Evolutionary conservation across 2,888 invertebrate species (phyloP).

Genomic region (Andrena camellia): DNA sequence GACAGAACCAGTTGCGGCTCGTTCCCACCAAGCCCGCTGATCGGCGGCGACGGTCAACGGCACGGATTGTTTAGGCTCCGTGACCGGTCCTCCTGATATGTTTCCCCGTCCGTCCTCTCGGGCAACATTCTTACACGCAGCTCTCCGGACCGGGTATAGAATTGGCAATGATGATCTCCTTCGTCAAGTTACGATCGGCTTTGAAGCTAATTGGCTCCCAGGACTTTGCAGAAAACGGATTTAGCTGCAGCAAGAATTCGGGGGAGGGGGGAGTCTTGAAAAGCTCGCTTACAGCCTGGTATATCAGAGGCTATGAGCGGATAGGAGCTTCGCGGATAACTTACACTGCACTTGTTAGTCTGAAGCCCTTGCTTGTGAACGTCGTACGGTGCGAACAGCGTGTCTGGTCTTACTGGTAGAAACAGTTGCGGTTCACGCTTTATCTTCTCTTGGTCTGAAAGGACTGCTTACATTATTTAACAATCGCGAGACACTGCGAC

Average conservation of each 20-base stretch:
- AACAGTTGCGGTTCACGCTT: constrained; percentile 83
- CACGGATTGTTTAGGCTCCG: constrained; percentile 57
- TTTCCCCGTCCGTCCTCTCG: constrained; percentile 54
- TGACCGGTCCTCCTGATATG: constrained; percentile 77
- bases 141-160: constrained; percentile 95
- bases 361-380: constrained; percentile 84
- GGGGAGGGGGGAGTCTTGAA: background rate
- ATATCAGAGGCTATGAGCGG: too few relatives aligned
- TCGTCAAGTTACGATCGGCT: constrained; percentile 84
- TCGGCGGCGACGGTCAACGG: constrained; percentile 20
- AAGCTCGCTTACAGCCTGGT: background rate
- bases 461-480: background rate
- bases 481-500: background rate
- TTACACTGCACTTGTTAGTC: constrained; percentile 83
- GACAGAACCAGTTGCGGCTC: constrained; percentile 48
- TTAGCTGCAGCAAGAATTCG: constrained; percentile 74
- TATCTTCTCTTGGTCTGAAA: constrained; percentile 81
- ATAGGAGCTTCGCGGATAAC: constrained; percentile 44
- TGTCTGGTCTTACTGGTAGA: constrained; percentile 84
- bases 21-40: constrained; percentile 13
- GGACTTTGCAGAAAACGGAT: constrained; percentile 84
- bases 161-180: constrained; percentile 90
- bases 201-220: constrained; percentile 85
- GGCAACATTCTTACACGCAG: constrained; percentile 89
- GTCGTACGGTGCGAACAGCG: constrained; percentile 84